Evolutionary conservation across 2,888 invertebrate species (phyloP), one percentile per base, ranked within the genome.

Genomic region (Perizoma affinitatum): DNA sequence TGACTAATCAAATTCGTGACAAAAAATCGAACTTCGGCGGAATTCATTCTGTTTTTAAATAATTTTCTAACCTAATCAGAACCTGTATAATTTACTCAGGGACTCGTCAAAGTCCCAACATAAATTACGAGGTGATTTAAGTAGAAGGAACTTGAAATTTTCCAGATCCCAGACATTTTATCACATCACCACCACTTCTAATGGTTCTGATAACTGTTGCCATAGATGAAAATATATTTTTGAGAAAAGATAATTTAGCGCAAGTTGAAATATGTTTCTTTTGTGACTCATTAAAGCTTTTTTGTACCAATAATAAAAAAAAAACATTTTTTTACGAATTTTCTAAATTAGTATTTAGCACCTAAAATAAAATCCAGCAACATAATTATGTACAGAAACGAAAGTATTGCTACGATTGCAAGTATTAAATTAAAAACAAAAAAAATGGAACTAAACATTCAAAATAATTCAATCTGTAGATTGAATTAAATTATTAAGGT

Each of bases 41-140:
- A 80, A 82, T 82, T 80, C 76, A 75, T 79, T 58, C 48, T 74
- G 61, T 67, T 67, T 67, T 22, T 45, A 11, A 46, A 40, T 72
- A 61, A 76, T 75, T 84, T 87, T 90, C 90, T 90, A 88, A 88
- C 90, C 90, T 90, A 92, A 93, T 93, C 93, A 93, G 90, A 93
- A 93, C 93, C 93, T 90, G 91, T 90, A 84, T 88, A 93, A 92
- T 93, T 93, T 93, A 93, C 92, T 88, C 75, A 87, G 84, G 86
- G 80, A 72, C 79, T 72, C 50, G 42, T n/a, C 6, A 46, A 58
- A 70, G 80, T 71, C 82, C 87, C 87, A 86, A 86, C 74, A 90
- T 93, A 93, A 93, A 93, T 92, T 89, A 91, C 86, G 93, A 91
- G 93, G 93, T 93, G 93, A 93, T 93, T 92, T 84, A 84, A 90